Percentiles rank a stretch among this genome's conserved stretches.
Conservation (phyloP, 2,797 vertebrate species). For the Myripristis murdjan region DNA sequence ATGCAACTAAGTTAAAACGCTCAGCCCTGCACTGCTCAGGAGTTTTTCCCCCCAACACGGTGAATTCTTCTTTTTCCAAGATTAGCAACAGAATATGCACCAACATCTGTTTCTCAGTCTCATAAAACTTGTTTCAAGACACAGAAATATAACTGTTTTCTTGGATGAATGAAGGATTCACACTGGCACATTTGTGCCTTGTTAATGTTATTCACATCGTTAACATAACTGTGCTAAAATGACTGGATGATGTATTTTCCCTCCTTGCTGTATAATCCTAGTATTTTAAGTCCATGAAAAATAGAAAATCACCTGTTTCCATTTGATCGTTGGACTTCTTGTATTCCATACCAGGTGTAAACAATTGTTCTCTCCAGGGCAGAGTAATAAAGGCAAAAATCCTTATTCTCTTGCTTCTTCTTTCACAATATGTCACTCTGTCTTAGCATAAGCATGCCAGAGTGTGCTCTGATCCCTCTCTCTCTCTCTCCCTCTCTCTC, state of each 20-base stretch:
- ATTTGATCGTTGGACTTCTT: constrained; percentile 19
- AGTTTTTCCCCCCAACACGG: background rate
- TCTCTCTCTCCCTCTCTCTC: constrained; percentile 31
- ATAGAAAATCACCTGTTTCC: constrained; percentile 75
- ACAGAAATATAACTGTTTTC: background rate
- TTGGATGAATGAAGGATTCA: background rate
- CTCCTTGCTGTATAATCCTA: background rate
- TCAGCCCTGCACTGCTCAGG: background rate
- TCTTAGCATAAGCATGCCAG: constrained; percentile 52
- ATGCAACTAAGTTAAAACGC: background rate
- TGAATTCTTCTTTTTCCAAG: background rate
- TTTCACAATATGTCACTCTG: constrained; percentile 38
- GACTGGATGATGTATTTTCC: background rate
- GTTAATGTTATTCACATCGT: background rate
- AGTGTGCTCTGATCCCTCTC: constrained; percentile 48
- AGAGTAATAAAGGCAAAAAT: constrained; percentile 26
- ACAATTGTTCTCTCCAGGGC: constrained; percentile 11
- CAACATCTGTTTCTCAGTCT: background rate
- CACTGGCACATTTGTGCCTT: background rate
- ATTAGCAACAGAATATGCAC: background rate
- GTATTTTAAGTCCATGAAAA: constrained; percentile 18
- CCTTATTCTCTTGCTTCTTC: constrained; percentile 39
- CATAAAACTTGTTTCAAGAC: background rate
- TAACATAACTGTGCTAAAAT: constrained; percentile 14
- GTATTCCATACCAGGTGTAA: constrained; percentile 54